Evolutionary conservation across 2,113 vertebrate genomes (phyloP), one percentile per base, ranked within the genome.

Genomic region (Sigmodon hispidus): DNA sequence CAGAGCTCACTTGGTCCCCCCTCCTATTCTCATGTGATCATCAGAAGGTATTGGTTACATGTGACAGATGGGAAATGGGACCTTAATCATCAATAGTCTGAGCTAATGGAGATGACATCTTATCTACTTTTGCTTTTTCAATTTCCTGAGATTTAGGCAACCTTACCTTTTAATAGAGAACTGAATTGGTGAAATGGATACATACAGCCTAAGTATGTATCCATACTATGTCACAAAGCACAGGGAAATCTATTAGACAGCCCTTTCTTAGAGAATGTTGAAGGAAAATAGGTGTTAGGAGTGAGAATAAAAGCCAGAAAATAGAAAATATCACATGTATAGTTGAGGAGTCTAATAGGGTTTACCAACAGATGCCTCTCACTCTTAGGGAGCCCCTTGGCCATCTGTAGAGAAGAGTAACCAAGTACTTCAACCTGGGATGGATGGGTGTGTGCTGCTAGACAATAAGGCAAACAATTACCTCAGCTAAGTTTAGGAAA

Each of bases 401-500:
- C 52, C 52, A 55, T 48, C 31, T 21, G 26, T 6, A 16, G 52
- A 57, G 43, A 94, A n/a, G 43, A 77, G 21, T 34, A 65, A 76
- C n/a, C 83, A 93, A 57, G 50, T 31, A 50, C 72, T 50, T 55
- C 55, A 34, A 45, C 0, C 59, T 40, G 48, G 45, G 21, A 86
- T 7, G 9, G 22, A 72, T 22, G 31, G 22, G 7, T 0, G 4
- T 9, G 80, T 69, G 19, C 77, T 87, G 73, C 16, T 19, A 61
- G 80, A 87, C 40, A 48, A 70, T 7, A 45, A 65, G 24, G 50
- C n/a, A 87, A 88, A 70, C 40, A 43, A 31, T 84, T 31, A 92
- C 13, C 50, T 90, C 3, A 70, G n/a, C 31, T 70, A 80, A 89
- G 29, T 85, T 95, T 52, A 83, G 80, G 55, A 90, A 96, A 93